Evolutionary conservation across 92 coral and sea anemone species (phyloP).

Genomic region (Montipora capitata): DNA sequence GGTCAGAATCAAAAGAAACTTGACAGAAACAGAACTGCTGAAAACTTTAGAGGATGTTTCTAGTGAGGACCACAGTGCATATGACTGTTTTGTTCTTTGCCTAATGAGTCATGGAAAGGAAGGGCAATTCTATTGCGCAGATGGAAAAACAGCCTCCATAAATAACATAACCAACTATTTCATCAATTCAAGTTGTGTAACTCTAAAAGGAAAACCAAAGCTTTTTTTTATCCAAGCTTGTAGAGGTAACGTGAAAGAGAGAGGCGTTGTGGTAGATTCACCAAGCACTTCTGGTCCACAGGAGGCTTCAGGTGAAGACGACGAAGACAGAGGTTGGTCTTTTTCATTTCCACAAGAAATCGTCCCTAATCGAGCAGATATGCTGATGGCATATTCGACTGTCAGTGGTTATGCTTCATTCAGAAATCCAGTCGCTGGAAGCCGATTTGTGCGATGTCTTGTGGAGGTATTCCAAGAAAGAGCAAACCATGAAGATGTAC

Average conservation of each 20-base stretch:
- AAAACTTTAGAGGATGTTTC: conserved; percentile 31
- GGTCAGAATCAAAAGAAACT: conserved; percentile 42
- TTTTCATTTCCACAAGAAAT: neutral
- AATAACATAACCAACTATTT: conserved; percentile 40
- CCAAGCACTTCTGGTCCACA: neutral
- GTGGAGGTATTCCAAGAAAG: conserved; percentile 70
- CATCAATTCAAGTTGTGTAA: conserved; percentile 62
- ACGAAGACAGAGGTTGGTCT: neutral
- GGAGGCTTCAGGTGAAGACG: neutral
- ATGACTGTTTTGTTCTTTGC: conserved; percentile 86
- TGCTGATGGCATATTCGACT: conserved; percentile 84
- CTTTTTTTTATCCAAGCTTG: conserved; percentile 92
- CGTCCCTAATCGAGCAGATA: conserved; percentile 80
- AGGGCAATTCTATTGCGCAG: conserved; percentile 68
- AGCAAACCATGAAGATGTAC: conserved; percentile 82
- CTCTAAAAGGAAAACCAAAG: conserved; percentile 86
- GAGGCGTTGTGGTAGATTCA: conserved; percentile 58
- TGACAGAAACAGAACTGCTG: conserved; percentile 28
- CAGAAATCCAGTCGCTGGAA: conserved; percentile 69
- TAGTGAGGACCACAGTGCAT: conserved; percentile 52
- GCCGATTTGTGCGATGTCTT: conserved; percentile 83
- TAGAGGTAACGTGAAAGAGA: conserved; percentile 71
- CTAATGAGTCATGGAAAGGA: conserved; percentile 94
- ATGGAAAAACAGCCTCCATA: conserved; percentile 64
- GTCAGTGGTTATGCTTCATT: conserved; percentile 80